A percentile compares a stretch with the other conserved stretches of the same genome.
These are phyloP conservation scores for Caerostris extrusa DNA, from an alignment of 1,140 invertebrate species.

Conservation along the genomic window DNA sequence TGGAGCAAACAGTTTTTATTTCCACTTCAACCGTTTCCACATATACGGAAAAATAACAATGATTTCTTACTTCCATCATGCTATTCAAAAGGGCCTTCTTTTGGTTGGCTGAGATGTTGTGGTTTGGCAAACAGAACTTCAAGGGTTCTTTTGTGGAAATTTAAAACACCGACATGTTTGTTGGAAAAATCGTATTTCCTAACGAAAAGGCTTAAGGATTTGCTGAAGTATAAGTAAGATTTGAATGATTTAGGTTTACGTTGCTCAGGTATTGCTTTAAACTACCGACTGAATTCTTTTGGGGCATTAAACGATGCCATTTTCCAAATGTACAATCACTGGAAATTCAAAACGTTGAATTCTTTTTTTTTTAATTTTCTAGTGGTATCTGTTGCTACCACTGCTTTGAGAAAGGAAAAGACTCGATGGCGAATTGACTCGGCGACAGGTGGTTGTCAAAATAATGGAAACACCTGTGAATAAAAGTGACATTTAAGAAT, in stretches of 20 bases:
- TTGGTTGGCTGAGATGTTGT: neutral
- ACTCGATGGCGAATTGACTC: too few relatives aligned
- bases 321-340: too few relatives aligned
- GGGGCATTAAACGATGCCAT: too few relatives aligned
- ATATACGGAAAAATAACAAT: conserved; percentile 14
- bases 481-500: too few relatives aligned
- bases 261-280: too few relatives aligned
- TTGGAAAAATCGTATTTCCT: neutral
- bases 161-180: neutral
- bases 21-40: neutral
- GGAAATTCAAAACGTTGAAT: too few relatives aligned
- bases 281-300: too few relatives aligned
- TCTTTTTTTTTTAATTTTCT: too few relatives aligned
- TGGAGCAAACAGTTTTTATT: neutral
- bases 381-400: too few relatives aligned
- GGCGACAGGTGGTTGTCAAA: too few relatives aligned
- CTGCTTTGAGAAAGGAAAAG: too few relatives aligned
- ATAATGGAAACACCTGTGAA: too few relatives aligned
- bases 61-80: neutral
- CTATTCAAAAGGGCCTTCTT: neutral
- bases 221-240: neutral
- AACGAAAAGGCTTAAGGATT: neutral
- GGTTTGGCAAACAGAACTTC: neutral
- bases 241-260: neutral
- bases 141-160: neutral